Conservation (phyloP, 2,113 vertebrate species). For the Nibea coibor region DNA sequence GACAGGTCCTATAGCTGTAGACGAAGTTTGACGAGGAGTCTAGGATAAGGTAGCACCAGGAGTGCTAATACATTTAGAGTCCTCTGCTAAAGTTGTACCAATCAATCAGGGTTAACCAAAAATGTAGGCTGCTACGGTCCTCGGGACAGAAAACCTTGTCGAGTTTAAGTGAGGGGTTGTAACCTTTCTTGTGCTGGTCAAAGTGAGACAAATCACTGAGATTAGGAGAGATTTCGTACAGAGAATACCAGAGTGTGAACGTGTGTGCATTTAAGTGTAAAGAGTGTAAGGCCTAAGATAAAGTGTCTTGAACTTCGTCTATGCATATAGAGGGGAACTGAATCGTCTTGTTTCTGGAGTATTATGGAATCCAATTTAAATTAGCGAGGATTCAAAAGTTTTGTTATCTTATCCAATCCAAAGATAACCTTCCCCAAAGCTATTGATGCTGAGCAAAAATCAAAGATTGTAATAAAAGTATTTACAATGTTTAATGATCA, state of each 20-base stretch:
- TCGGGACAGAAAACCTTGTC: neutral
- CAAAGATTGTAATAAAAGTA: neutral
- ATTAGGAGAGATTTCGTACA: neutral
- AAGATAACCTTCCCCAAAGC: conserved; percentile 1
- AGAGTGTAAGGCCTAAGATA: neutral
- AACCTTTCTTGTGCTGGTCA: neutral
- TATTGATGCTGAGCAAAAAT: neutral
- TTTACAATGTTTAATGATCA: conserved; percentile 1
- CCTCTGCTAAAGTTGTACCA: neutral
- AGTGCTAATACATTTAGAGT: neutral
- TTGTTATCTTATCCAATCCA: neutral
- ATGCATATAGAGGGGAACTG: neutral
- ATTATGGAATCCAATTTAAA: conserved; percentile 13
- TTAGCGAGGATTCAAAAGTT: conserved; percentile 5
- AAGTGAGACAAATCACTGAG: neutral
- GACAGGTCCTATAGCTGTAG: conserved; percentile 14
- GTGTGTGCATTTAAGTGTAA: neutral
- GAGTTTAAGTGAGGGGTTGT: neutral
- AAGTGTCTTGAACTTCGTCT: neutral
- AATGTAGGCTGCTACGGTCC: neutral
- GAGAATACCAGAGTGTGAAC: neutral
- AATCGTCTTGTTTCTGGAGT: neutral
- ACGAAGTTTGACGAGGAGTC: conserved; percentile 16
- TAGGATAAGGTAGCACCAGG: neutral
- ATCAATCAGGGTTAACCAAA: neutral